Evolutionary conservation across 2,888 invertebrate genomes (phyloP).

Genomic region (Microplitis manilae): DNA sequence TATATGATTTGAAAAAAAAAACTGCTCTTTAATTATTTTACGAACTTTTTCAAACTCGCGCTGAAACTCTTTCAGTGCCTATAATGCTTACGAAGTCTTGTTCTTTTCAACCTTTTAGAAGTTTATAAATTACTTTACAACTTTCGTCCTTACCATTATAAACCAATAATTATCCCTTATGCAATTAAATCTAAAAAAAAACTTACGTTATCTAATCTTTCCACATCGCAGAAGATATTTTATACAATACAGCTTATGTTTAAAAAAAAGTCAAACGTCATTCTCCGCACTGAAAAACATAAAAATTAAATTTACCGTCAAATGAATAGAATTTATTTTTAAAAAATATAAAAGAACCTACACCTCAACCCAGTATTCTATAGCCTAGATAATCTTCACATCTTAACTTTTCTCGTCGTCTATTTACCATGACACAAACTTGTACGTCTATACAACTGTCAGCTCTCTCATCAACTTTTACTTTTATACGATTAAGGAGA

Average conservation of each 20-base stretch:
- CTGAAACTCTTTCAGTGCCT: background rate
- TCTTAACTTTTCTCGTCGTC: background rate
- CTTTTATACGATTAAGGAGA: conserved; percentile 20
- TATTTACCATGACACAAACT: conserved; percentile 11
- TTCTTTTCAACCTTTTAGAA: background rate
- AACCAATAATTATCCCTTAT: no score
- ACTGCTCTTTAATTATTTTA: background rate
- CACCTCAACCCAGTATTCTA: background rate
- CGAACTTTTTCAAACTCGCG: background rate
- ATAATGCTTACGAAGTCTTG: background rate
- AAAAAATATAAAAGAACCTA: background rate
- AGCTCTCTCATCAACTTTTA: conserved; percentile 5
- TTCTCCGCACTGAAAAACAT: background rate
- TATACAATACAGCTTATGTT: no score
- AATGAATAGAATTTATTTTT: background rate
- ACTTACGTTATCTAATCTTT: background rate
- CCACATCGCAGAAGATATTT: background rate
- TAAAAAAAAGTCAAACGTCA: background rate
- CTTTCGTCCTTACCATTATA: background rate
- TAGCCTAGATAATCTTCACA: background rate
- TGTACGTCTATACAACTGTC: background rate
- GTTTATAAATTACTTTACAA: background rate
- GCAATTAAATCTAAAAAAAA: no score
- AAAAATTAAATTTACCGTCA: background rate
- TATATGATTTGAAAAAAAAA: no score